These are phyloP conservation scores for Linyphia triangularis DNA, from an alignment of 2,888 invertebrate genomes.

Conservation along the genomic window DNA sequence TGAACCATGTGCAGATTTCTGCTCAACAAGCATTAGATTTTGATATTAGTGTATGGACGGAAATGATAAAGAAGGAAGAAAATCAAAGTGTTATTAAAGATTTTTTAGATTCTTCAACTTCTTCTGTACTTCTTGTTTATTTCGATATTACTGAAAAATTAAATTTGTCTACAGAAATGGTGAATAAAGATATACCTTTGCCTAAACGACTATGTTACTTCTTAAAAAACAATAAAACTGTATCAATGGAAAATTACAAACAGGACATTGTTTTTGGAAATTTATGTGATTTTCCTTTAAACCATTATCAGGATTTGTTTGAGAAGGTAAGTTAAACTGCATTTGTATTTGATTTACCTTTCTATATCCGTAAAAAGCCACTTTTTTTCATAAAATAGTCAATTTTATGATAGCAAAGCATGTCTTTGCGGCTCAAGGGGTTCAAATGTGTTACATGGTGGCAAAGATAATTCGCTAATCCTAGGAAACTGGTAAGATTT, in stretches of 20 bases:
- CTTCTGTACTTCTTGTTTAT: conserved; percentile 28
- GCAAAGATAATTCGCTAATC: too few relatives aligned
- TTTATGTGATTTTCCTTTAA: conserved; percentile 38
- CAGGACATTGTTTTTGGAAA: conserved; percentile 37
- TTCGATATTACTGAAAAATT: conserved; percentile 38
- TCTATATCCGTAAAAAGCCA: too few relatives aligned
- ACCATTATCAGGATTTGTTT: conserved; percentile 33
- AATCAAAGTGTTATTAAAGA: conserved; percentile 52
- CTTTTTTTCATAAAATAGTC: too few relatives aligned
- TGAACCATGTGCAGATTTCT: conserved; percentile 25
- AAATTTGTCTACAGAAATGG: conserved; percentile 18
- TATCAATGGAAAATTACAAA: conserved; percentile 45
- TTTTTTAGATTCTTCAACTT: conserved; percentile 42
- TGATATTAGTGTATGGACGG: conserved; percentile 42
- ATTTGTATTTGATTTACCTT: too few relatives aligned
- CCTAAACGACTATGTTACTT: conserved; percentile 31
- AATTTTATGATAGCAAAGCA: too few relatives aligned
- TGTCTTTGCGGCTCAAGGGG: too few relatives aligned
- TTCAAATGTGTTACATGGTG: too few relatives aligned
- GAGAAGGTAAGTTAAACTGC: conserved; percentile 54
- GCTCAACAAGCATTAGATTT: conserved; percentile 23
- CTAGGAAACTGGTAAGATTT: too few relatives aligned
- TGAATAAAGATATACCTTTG: neutral
- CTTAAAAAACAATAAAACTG: conserved; percentile 7
- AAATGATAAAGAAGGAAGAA: conserved; percentile 64